Evolutionary conservation across 2,797 vertebrate species (phyloP), one percentile per base, ranked within the genome.

Genomic region (Lepus oiostolus): DNA sequence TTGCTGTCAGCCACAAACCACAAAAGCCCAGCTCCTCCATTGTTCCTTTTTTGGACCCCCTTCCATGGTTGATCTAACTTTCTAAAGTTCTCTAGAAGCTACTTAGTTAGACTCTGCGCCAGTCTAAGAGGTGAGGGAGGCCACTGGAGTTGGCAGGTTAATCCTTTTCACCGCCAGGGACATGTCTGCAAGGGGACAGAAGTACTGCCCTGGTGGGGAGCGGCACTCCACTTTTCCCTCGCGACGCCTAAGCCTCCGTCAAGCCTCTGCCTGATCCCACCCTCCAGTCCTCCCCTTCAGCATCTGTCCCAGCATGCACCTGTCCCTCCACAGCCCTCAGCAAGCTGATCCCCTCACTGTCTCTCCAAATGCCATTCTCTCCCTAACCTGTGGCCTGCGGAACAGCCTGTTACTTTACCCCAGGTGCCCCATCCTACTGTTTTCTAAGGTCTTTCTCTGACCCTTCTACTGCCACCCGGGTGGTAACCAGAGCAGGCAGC

Each of bases 1-100:
- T 58, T 63, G 32, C 71, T 83, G 71, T 83, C n/a, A 30, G 30
- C 60, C 94, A 74, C 75, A 75, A 91, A 85, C 70, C 84, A 52
- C 65, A 85, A 19, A 38, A 62, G 28, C 38, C 83, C 79, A 16
- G n/a, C 5, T 76, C 13, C 32, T 81, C 28, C n/a, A 2, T 3
- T 28, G 30, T 42, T 76, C 26, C 38, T 76, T 38, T 85, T 72
- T 8, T 32, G 14, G 3, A 8, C 90, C 7, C 19, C 71, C 14
- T 50, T 60, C 24, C 65, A 79, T 54, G 5, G 93, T 82, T 71
- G 63, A 74, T 63, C 68, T 38, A 79, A 38, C 70, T 90, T 68
- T 94, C 38, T 38, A 82, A 65, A 47, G 10, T 16, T 70, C 87
- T 60, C 13, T 76, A 63, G 77, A 90, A 70, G 42, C 74, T 70